Evolutionary conservation across 1,140 invertebrate species (phyloP), one percentile per base, ranked within the genome.

Genomic region (Drosophila auraria): DNA sequence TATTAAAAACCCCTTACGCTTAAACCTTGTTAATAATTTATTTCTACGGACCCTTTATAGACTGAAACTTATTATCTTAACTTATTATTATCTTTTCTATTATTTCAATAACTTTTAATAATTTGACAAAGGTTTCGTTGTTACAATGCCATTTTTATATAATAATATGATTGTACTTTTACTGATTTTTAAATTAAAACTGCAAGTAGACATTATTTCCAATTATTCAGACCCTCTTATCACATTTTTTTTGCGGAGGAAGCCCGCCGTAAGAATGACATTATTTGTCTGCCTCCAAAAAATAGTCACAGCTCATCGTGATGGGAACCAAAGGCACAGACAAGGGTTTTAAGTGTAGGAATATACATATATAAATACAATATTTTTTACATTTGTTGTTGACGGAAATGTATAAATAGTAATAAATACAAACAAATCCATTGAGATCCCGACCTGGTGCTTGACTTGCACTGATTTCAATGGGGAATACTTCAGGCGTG

Each of bases 281-380:
- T 38, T 23, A 15, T 15, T 15, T 5, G 33, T 38, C 17, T 15
- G 33, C 8, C 6, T 2, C 17, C 3, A 4, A 40, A 9, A 25
- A 47, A 15, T 61, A 66, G 30, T 66, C 63, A 45, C 30, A 33
- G 58, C 64, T 66, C 64, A 66, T 66, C 64, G 40, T 66, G 57
- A 66, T 44, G 14, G n/a, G 11, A n/a, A 23, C 15, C 38, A 12
- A 51, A 36, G 30, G 17, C 6, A 56, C 23, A 6, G 5, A 3
- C 27, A 62, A 62, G 20, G 33, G 20, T 36, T 11, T 11, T 36
- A 3, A 36, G 8, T 36, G 11, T 12, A 36, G 9, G 8, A 36
- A 11, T 36, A 11, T 11, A 27, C 5, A 27, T 30, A 30, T 30
- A 30, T 5, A 30, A 30, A 30, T 30, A 30, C 6, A 30, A 6